phyloP scores from a whole-genome alignment of 2,797 vertebrate genomes.

The Chlorospingus semifuscus region DNA sequence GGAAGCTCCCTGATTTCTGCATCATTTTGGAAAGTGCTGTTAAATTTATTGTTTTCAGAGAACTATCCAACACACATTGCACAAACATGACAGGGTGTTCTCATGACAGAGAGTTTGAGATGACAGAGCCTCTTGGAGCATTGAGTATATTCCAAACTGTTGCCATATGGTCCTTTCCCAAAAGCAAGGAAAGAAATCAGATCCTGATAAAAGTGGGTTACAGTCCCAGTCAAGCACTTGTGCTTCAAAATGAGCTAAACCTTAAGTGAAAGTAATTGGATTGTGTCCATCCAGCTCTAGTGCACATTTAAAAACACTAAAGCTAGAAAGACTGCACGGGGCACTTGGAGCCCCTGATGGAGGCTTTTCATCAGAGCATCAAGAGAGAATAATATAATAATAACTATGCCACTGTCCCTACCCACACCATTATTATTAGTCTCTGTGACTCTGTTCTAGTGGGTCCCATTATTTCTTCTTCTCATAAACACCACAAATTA shows the following conservation, averaged over 20 bases:
- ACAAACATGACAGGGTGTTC: background rate
- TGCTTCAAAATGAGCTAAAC: constrained; percentile 13
- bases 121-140: background rate
- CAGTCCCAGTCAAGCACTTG: background rate
- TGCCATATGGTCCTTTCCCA: background rate
- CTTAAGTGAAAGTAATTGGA: background rate
- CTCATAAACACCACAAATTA: background rate
- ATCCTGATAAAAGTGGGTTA: background rate
- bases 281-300: background rate
- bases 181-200: background rate
- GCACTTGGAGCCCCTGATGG: background rate
- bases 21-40: background rate
- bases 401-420: background rate
- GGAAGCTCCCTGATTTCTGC: background rate
- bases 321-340: background rate
- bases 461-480: background rate
- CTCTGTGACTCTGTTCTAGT: background rate
- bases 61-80: background rate
- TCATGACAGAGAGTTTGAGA: background rate
- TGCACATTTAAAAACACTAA: background rate
- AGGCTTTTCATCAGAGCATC: background rate
- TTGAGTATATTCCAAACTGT: background rate
- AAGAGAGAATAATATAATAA: background rate
- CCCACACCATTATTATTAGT: background rate
- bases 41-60: background rate